Evolutionary conservation across 92 coral and sea anemone genomes (phyloP), one percentile per base, ranked within the genome.

Genomic region (Porites rus): DNA sequence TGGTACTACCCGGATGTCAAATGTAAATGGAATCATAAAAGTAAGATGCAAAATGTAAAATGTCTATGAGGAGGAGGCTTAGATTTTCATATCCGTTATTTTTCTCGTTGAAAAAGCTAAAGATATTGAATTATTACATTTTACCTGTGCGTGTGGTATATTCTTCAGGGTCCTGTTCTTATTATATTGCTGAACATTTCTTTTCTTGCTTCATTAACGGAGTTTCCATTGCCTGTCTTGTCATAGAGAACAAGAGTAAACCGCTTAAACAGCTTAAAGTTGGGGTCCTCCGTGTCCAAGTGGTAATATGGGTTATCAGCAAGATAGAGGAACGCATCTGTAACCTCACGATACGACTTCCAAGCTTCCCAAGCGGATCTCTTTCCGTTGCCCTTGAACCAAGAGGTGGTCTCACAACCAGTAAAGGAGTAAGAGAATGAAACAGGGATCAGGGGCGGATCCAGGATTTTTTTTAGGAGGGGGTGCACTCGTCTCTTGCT

Each of bases 341-440:
- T 85, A 12, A 74, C 88, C 16, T 76, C 84, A 46, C 80, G 46
- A 38, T 38, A 38, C 6, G 46, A 38, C 46, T 38, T 38, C 46
- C 46, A 38, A 38, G 46, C 46, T 1, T 87, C 73, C 81, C 81
- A 79, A 52, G 67, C 77, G 21, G 87, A 74, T 66, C 9, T 75
- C 68, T 82, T 82, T 4, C 88, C 86, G 19, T 17, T 61, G 79
- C 88, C 86, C 28, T 17, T 61, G 75, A 89, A 89, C 16, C 75
- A 65, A 24, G 83, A 85, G 54, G 77, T 76, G 6, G 83, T 76
- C 68, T 85, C 54, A 59, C 76, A 66, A 51, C 81, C 83, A 67
- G 52, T 75, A 53, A 88, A 75, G n/a, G 73, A 74, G 52, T 68
- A 53, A 88, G 65, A n/a, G 73, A 74, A 11, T 11, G 63, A 59